Evolutionary conservation across 2,888 invertebrate genomes (phyloP), one percentile per base, ranked within the genome.

Genomic region (Ariolimax columbianus): DNA sequence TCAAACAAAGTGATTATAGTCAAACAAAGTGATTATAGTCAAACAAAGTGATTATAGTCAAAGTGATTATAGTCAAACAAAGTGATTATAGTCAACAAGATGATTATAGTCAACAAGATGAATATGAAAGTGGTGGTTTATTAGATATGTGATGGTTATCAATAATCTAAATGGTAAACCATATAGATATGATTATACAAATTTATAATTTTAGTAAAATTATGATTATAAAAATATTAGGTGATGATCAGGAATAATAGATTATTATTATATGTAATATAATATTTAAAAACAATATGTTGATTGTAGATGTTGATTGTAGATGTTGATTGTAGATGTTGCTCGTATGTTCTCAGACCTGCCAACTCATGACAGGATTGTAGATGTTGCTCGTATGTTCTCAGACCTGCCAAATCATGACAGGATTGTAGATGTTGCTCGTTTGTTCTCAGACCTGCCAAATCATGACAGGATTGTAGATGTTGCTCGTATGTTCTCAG

Each of bases 281-380:
- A 55, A 23, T 55, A 23, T 23, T 55, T 47, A 55, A 55, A n/a
- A n/a, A n/a, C n/a, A n/a, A n/a, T n/a, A 55, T 55, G 17, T 55
- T 6, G 55, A 55, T 55, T 55, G 55, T 55, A 66, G 33, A 33
- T 66, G 66, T 30, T n/a, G n/a, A n/a, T n/a, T n/a, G n/a, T 3
- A 51, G 23, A 55, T 55, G 17, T 55, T 6, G 55, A 55, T 55
- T 55, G 55, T 55, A 66, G 33, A 33, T 66, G 66, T 30, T n/a
- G n/a, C n/a, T n/a, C n/a, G n/a, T 3, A 51, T 33, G 0, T 75
- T 43, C n/a, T 63, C 81, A 93, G 93, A 93, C 94, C 4, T 93
- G 93, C 47, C 93, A 93, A 86, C 87, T 98, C 55, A 94, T 98
- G 82, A 97, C 98, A 94, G 98, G 98, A 55, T 55, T 55, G 55